A percentile compares a stretch with the other conserved stretches of the same genome.
phyloP scores from a whole-genome alignment of 2,113 vertebrate species.

The Pygathrix nemaeus region DNA sequence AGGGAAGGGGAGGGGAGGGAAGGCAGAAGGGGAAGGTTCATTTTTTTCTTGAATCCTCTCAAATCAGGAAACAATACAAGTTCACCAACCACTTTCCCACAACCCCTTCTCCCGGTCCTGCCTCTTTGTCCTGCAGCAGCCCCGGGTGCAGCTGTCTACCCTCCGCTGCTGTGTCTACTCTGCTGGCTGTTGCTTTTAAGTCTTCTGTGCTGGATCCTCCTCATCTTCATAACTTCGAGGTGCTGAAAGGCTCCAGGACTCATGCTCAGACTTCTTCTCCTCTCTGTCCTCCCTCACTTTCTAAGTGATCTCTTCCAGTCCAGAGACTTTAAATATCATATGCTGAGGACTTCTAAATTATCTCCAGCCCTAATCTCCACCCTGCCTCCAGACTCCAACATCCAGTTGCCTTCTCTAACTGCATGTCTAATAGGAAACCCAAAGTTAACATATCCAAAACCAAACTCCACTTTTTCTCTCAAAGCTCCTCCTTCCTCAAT shows the following conservation, averaged over 20 bases:
- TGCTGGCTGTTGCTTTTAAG: neutral
- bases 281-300: neutral
- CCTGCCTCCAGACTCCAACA: neutral
- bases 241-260: neutral
- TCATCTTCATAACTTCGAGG: neutral
- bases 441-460: neutral
- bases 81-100: neutral
- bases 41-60: neutral
- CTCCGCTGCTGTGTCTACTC: neutral
- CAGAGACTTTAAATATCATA: neutral
- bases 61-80: neutral
- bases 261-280: neutral
- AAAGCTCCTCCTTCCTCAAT: neutral
- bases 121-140: neutral
- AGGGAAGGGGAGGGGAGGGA: no score
- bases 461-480: neutral
- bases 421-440: neutral
- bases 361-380: neutral
- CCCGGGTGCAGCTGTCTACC: neutral
- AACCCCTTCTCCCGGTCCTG: neutral
- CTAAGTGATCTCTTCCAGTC: neutral
- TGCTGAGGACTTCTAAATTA: neutral
- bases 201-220: neutral
- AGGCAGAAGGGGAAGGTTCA: no score
- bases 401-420: neutral